Conservation (phyloP, 2,888 invertebrate species). For the Pachymerium ferrugineum region DNA sequence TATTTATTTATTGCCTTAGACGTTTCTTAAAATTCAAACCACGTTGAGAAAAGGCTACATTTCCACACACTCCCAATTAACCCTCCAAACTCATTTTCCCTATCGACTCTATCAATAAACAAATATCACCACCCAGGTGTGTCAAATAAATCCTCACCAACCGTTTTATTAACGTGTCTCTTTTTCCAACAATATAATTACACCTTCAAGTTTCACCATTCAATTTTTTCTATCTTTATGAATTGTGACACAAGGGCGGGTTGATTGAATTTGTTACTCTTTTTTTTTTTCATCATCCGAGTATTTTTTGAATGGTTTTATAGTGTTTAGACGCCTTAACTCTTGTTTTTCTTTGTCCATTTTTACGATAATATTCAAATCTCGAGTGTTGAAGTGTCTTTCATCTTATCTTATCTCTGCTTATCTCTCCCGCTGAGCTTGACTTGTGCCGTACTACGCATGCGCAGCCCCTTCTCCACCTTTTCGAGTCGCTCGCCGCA, state of each 20-base stretch:
- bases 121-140: constrained; percentile 13
- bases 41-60: background rate
- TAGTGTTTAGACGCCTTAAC: background rate
- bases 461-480: background rate
- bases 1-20: background rate
- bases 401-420: constrained; percentile 13
- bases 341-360: background rate
- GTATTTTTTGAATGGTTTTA: background rate
- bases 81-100: constrained; percentile 13
- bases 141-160: constrained; percentile 8
- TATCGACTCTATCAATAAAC: background rate
- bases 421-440: constrained; percentile 8
- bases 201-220: background rate
- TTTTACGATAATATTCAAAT: constrained; percentile 8
- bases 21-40: background rate
- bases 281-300: background rate
- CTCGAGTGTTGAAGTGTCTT: constrained; percentile 3
- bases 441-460: background rate
- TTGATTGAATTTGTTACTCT: background rate
- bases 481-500: background rate
- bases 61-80: background rate
- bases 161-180: constrained; percentile 9
- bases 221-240: background rate
- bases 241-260: background rate
- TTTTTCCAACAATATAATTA: background rate